A percentile compares a stretch with the other conserved stretches of the same genome.
Conservation (phyloP, 2,888 invertebrate species). For the Scaeva pyrastri region DNA sequence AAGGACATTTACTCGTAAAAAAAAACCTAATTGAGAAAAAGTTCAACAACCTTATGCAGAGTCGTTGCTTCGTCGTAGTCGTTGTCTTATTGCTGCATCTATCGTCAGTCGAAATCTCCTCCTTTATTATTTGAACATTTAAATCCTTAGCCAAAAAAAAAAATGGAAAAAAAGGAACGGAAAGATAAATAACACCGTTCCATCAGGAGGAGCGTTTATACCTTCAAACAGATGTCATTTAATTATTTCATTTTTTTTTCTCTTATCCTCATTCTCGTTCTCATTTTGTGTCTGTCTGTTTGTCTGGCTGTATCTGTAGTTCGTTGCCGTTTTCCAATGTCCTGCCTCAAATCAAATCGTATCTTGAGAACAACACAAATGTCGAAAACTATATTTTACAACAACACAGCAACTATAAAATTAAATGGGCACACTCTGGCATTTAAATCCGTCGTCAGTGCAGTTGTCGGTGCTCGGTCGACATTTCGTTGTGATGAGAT, state of each 20-base stretch:
- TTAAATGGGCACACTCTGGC: constrained; percentile 31
- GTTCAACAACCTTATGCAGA: constrained; percentile 66
- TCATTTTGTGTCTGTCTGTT: constrained; percentile 30
- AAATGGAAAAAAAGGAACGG: constrained; percentile 40
- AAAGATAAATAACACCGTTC: constrained; percentile 74
- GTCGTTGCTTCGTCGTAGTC: constrained; percentile 42
- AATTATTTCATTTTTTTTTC: constrained; percentile 61
- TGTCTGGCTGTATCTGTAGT: constrained; percentile 8
- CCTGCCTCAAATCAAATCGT: constrained; percentile 70
- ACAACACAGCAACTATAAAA: constrained; percentile 12
- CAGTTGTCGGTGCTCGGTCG: not conserved
- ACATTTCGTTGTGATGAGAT: not conserved
- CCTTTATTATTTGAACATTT: constrained; percentile 26
- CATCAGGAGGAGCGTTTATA: constrained; percentile 62
- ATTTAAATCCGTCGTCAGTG: constrained; percentile 48
- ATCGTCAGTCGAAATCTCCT: not conserved
- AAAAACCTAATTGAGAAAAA: constrained; percentile 56
- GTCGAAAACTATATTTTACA: constrained; percentile 17
- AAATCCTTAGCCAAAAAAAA: constrained; percentile 16
- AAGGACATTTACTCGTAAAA: constrained; percentile 4
- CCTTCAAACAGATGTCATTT: constrained; percentile 73
- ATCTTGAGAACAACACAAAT: constrained; percentile 21
- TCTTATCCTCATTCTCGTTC: constrained; percentile 3
- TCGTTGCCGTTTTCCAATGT: constrained; percentile 42
- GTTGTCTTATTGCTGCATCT: not conserved